phyloP scores from a whole-genome alignment of 2,113 vertebrate species.

The Callocephalon fimbriatum region DNA sequence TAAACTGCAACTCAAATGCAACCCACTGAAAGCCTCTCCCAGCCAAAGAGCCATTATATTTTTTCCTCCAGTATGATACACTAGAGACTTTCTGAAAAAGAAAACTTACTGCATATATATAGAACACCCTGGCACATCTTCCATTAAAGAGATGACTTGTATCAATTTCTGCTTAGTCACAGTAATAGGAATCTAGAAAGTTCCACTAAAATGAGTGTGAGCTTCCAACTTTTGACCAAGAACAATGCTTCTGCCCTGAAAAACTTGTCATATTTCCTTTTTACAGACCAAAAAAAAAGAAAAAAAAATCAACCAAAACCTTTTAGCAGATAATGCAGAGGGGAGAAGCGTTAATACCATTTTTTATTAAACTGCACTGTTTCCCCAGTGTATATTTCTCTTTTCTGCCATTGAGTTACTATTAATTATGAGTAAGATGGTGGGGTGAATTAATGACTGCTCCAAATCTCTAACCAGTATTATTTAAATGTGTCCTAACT shows the following conservation, averaged over 20 bases:
- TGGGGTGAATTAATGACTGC: background rate
- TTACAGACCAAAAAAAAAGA: too few relatives aligned
- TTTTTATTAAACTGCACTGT: background rate
- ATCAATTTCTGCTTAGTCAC: background rate
- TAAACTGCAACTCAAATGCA: background rate
- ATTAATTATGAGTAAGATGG: background rate
- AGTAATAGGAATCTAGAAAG: background rate
- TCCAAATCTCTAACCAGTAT: background rate
- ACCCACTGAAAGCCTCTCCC: background rate
- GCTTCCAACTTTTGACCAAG: background rate
- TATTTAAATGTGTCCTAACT: background rate
- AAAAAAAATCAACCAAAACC: fast-evolving
- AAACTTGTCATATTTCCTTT: background rate
- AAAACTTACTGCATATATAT: background rate
- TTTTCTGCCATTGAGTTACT: background rate
- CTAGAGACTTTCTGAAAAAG: background rate
- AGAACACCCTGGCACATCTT: background rate
- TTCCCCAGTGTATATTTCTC: background rate
- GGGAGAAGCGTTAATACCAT: background rate
- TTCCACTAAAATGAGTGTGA: background rate
- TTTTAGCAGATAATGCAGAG: background rate
- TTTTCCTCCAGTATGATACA: background rate
- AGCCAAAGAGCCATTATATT: background rate
- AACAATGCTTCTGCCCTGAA: background rate
- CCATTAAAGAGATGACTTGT: background rate